Evolutionary conservation across 2,113 vertebrate species (phyloP), one percentile per base, ranked within the genome.

Genomic region (Corvus hawaiiensis): DNA sequence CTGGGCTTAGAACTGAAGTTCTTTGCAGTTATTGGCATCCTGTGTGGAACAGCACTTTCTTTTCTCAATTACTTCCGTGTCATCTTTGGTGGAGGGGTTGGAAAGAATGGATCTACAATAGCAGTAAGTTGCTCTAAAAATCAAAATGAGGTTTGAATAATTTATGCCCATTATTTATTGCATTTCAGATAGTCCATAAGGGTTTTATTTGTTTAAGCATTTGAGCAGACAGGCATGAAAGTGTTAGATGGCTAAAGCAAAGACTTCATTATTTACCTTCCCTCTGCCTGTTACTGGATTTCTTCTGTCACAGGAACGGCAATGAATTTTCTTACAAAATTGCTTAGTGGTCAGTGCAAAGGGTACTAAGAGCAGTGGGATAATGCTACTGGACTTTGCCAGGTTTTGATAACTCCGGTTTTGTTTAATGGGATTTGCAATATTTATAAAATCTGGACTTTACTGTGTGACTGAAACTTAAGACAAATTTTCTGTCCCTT

Each of bases 101-200:
- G 99, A 84, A 99, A 99, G 96, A 99, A 99, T 58, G 99, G 99
- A 96, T 99, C 99, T 54, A 99, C 99, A 9, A 99, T 99, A 88
- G 99, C 99, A 87, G 99, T 99, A 98, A 99, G 99, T 93, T 61
- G 19, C 82, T 94, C 76, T 67, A 82, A 69, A 85, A 68, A 49
- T 35, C 16, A 17, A 37, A 87, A n/a, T 32, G 54, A 33, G 4
- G 6, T 48, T 74, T 46, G 27, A 71, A 43, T 67, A 63, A 33
- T 46, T 64, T 52, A 28, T 46, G 10, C 15, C 28, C 1, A 2
- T 67, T 37, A 80, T 44, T 73, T 79, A 22, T 32, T 52, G n/a
- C 7, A 6, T 64, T 91, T 76, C 37, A 59, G 43, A 11, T 37
- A 4, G 35, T 58, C 16, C 12, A 2, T 19, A 73, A 73, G 46